A percentile compares a stretch with the other conserved stretches of the same genome.
Evolutionary conservation across 1,140 invertebrate species (phyloP).

Genomic region (Pomacea maculata): DNA sequence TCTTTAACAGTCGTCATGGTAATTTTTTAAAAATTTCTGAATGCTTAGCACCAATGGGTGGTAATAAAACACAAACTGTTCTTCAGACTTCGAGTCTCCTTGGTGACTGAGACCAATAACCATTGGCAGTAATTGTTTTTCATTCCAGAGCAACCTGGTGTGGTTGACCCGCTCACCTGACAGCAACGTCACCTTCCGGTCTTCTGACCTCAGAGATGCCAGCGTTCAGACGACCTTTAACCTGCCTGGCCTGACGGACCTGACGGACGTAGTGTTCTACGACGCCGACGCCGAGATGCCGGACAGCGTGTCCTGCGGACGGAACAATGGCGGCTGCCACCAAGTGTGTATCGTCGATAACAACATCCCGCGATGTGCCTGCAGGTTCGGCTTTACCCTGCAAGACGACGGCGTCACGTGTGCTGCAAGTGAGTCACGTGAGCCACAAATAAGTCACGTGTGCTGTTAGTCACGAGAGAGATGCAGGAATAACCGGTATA

Average conservation of each 20-base stretch:
- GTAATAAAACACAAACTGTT: no score
- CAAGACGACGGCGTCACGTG: constrained; percentile 1
- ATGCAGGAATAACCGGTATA: no score
- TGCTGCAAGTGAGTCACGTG: not conserved
- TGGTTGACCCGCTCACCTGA: no score
- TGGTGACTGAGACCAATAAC: no score
- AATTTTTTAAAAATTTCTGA: no score
- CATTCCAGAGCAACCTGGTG: no score
- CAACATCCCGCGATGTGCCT: not conserved
- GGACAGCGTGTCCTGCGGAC: not conserved
- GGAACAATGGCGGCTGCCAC: constrained; percentile 15
- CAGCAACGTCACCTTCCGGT: constrained; percentile 10
- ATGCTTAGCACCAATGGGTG: no score
- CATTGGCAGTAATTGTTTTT: no score
- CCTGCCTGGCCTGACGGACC: not conserved
- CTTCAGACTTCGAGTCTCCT: no score
- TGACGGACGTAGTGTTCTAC: constrained; percentile 4
- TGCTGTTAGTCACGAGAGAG: no score
- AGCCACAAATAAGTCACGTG: no score
- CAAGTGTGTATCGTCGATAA: constrained; percentile 4
- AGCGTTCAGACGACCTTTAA: not conserved
- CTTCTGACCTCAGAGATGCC: not conserved
- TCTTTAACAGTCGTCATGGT: no score
- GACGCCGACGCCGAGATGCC: not conserved
- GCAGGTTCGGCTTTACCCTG: constrained; percentile 8